phyloP scores from a whole-genome alignment of 2,888 invertebrate species.

The Abscondita cerata region DNA sequence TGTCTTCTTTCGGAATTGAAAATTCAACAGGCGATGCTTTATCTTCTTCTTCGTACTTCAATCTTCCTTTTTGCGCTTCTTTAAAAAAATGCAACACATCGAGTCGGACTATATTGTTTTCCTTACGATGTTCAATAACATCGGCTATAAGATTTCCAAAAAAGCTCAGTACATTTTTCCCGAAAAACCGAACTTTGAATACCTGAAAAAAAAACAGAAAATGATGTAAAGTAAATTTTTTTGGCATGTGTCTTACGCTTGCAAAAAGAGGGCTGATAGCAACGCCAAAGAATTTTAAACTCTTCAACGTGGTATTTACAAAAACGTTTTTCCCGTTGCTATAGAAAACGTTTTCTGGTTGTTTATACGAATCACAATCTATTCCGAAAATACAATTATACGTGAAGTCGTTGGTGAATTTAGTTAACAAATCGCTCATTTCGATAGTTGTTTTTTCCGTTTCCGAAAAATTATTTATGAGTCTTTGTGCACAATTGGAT shows the following conservation, averaged over 20 bases:
- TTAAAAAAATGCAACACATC: conserved; percentile 57
- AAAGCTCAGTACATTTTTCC: neutral
- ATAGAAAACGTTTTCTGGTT: conserved; percentile 64
- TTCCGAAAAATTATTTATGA: conserved; percentile 42
- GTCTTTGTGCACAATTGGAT: conserved; percentile 41
- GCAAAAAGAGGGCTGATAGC: conserved; percentile 11
- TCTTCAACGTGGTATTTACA: neutral
- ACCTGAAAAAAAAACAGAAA: neutral
- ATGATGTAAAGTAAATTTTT: neutral
- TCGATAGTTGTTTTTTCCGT: conserved; percentile 49
- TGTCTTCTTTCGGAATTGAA: neutral
- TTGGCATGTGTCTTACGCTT: conserved; percentile 28
- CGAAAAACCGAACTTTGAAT: conserved; percentile 5
- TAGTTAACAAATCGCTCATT: conserved; percentile 58
- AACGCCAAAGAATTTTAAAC: neutral
- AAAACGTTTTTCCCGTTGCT: conserved; percentile 60
- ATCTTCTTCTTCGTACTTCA: neutral
- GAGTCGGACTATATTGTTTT: conserved; percentile 40
- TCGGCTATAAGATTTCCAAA: conserved; percentile 7
- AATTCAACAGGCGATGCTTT: neutral
- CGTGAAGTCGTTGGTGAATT: conserved; percentile 63
- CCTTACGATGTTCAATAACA: neutral
- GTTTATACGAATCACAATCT: conserved; percentile 62
- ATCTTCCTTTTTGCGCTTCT: conserved; percentile 46
- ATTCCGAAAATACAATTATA: conserved; percentile 63